Percentiles rank a stretch among this genome's conserved stretches.
These are phyloP conservation scores for Pygoscelis antarcticus DNA, from an alignment of 2,113 vertebrate species.

Conservation along the genomic window DNA sequence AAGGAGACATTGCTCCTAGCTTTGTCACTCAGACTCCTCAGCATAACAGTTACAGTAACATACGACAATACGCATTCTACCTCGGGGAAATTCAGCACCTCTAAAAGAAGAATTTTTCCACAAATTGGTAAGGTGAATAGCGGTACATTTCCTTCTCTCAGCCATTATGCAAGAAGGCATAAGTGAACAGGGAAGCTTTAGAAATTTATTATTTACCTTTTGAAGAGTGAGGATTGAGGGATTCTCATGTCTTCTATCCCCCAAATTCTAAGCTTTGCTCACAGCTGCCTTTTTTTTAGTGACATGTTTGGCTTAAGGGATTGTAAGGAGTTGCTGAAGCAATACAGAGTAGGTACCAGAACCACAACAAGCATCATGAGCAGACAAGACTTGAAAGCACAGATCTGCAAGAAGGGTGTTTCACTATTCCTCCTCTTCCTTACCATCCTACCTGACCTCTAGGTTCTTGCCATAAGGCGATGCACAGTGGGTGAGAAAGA, in stretches of 20 bases:
- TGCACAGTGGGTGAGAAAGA: neutral
- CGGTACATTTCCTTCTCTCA: neutral
- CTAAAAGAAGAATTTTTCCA: neutral
- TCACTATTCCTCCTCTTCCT: neutral
- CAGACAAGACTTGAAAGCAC: neutral
- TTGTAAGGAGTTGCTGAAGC: neutral
- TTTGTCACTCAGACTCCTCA: neutral
- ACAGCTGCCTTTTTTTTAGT: neutral
- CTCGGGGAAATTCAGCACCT: neutral
- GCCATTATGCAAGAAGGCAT: neutral
- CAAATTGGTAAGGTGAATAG: neutral
- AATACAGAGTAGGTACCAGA: neutral
- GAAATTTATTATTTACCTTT: neutral
- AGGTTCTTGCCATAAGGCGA: neutral
- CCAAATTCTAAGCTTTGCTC: neutral
- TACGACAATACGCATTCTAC: slow-evolving; percentile 19
- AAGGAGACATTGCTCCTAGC: neutral
- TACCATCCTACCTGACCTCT: neutral
- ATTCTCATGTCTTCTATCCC: neutral
- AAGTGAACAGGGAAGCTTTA: neutral
- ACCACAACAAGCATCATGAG: neutral
- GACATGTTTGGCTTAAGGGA: neutral
- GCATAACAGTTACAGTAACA: neutral
- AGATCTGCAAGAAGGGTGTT: neutral
- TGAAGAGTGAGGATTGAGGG: neutral